Evolutionary conservation across 2,113 vertebrate species (phyloP).

Genomic region (Diadophis punctatus): DNA sequence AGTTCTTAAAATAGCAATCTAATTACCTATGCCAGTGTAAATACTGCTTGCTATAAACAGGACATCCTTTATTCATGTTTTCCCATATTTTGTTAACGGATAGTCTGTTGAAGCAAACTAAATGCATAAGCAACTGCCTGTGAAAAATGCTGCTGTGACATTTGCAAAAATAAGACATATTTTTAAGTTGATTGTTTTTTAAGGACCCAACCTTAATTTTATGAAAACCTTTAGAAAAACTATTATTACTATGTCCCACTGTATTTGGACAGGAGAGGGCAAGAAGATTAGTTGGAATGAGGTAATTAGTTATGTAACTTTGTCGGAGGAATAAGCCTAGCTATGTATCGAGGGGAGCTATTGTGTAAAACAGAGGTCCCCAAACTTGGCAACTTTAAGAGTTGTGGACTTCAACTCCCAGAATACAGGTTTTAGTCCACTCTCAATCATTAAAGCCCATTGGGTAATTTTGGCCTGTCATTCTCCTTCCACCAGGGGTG

Average conservation of each 20-base stretch:
- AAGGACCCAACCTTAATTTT: not conserved
- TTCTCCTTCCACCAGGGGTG: too few relatives aligned
- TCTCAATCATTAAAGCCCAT: too few relatives aligned
- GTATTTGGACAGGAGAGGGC: not conserved
- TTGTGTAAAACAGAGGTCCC: not conserved
- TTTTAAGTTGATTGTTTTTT: not conserved
- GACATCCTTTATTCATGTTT: not conserved
- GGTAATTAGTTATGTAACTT: too few relatives aligned
- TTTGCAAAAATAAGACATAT: not conserved
- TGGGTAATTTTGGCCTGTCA: too few relatives aligned
- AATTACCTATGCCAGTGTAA: not conserved
- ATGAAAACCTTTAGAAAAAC: rapidly evolving
- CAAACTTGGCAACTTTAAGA: too few relatives aligned
- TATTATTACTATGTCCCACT: not conserved
- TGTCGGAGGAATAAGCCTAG: not conserved
- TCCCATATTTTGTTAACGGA: not conserved
- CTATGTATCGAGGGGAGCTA: not conserved
- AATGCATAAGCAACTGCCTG: not conserved
- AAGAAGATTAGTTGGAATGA: not conserved
- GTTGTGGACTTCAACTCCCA: too few relatives aligned
- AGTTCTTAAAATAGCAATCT: not conserved
- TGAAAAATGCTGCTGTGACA: not conserved
- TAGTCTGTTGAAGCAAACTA: not conserved
- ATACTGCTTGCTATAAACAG: not conserved
- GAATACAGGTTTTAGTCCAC: not conserved